Evolutionary conservation across 2,113 vertebrate genomes (phyloP), one percentile per base, ranked within the genome.

Genomic region (Oxyura jamaicensis): DNA sequence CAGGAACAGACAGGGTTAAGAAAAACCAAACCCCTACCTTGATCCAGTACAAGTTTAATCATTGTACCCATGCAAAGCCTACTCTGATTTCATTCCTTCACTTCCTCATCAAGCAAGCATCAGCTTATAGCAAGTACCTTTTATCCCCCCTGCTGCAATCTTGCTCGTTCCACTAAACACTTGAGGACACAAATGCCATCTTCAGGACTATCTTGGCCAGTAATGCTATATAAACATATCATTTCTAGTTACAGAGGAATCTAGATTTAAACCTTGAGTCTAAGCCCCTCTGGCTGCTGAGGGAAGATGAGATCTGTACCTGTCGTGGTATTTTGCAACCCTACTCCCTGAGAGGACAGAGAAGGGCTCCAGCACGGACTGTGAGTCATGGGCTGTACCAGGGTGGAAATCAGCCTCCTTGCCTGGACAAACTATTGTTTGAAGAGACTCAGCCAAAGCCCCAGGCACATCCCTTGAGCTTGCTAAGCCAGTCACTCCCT

Each of bases 81-180:
- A 58, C 82, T 91, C 83, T 62, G 35, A 86, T 94, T 96, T 94
- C 85, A 77, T 94, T 81, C 85, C 58, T 91, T 91, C 91, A 84
- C 60, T 96, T 95, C 94, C 96, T 96, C 93, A 86, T 91, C 73
- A 68, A 94, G 77, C 91, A 95, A 97, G 93, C 83, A 94, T 50
- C 88, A 79, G n/a, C 81, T 66, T 62, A 91, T 0, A 84, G 39
- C 48, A 82, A 72, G 53, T 58, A 76, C 41, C n/a, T 82, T 50
- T 16, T 80, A 63, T 87, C 63, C n/a, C 15, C 83, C 80, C 62
- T 29, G 33, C 55, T 72, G 41, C 80, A 50, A 48, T 68, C 42
- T 78, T 67, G 63, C 10, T 91, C 23, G 28, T 77, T 88, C 80
- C 88, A 55, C 22, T 69, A 29, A 93, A 79, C 69, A 91, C 74